Evolutionary conservation across 2,113 vertebrate genomes (phyloP).

Genomic region (Abramis brama): DNA sequence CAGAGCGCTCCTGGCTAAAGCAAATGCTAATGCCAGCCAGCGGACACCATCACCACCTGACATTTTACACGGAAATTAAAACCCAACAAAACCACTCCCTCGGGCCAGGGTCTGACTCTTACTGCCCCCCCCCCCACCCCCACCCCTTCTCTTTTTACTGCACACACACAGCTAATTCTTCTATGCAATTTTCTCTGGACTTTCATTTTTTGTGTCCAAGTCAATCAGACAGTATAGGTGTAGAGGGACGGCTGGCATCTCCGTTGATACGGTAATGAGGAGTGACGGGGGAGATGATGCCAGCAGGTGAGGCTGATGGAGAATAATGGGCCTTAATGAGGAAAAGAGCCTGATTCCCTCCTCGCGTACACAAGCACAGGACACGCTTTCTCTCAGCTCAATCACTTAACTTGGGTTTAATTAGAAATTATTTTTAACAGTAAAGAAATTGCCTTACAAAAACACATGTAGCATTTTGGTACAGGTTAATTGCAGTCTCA

Average conservation of each 20-base stretch:
- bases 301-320: slow-evolving; percentile 69
- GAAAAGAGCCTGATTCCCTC: slow-evolving; percentile 49
- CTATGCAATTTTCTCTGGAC: slow-evolving; percentile 81
- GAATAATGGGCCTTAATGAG: slow-evolving; percentile 58
- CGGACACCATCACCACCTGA: slow-evolving; percentile 79
- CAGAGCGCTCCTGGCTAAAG: slow-evolving; percentile 72
- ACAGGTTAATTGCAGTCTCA: neutral
- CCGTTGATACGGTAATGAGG: slow-evolving; percentile 42
- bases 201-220: slow-evolving; percentile 83
- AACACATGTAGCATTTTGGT: neutral
- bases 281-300: slow-evolving; percentile 64
- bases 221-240: slow-evolving; percentile 73
- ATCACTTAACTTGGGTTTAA: neutral
- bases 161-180: slow-evolving; percentile 74
- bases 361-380: slow-evolving; percentile 42
- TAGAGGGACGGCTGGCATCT: slow-evolving; percentile 48
- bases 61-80: slow-evolving; percentile 81
- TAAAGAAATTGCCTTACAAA: neutral
- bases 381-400: neutral
- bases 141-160: neutral
- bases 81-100: slow-evolving; percentile 69
- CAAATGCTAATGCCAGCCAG: slow-evolving; percentile 81
- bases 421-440: neutral
- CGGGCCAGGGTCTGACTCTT: slow-evolving; percentile 54
- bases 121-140: neutral